These are phyloP conservation scores for Cochlearius cochlearius DNA, from an alignment of 2,113 vertebrate species.

Conservation along the genomic window DNA sequence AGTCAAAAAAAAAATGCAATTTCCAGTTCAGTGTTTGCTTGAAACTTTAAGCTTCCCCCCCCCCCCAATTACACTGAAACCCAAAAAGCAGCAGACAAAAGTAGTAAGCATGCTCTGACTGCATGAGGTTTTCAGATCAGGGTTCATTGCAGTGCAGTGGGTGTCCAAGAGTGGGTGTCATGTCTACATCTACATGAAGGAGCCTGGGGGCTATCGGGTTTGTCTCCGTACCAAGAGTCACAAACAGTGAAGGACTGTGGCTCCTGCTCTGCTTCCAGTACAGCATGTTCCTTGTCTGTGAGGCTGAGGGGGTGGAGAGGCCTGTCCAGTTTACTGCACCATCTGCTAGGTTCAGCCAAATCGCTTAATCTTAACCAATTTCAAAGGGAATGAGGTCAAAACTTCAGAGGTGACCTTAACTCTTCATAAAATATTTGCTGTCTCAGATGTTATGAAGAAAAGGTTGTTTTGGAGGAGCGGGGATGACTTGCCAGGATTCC, in stretches of 20 bases:
- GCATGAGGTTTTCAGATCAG: neutral
- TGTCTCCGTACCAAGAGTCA: neutral
- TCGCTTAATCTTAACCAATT: conserved; percentile 59
- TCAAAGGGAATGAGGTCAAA: conserved; percentile 56
- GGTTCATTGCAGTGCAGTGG: neutral
- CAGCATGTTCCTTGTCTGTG: neutral
- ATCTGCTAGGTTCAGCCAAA: conserved; percentile 53
- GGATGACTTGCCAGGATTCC: conserved; percentile 16
- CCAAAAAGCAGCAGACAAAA: neutral
- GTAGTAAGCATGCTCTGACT: neutral
- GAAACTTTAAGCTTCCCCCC: neutral
- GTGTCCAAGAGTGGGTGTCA: neutral
- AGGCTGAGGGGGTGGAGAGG: conserved; percentile 9
- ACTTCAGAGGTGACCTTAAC: conserved; percentile 66
- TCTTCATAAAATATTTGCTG: conserved; percentile 58
- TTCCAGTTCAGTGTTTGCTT: neutral
- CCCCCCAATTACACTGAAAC: neutral
- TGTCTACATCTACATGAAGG: neutral
- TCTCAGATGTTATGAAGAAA: conserved; percentile 52
- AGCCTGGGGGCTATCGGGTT: neutral
- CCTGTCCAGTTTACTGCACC: conserved; percentile 32
- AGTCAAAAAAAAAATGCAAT: neutral
- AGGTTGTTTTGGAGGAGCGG: conserved; percentile 21
- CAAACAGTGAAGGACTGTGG: neutral
- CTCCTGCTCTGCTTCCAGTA: neutral